Conservation (phyloP, 2,888 invertebrate genomes). For the Nycteola revayana region DNA sequence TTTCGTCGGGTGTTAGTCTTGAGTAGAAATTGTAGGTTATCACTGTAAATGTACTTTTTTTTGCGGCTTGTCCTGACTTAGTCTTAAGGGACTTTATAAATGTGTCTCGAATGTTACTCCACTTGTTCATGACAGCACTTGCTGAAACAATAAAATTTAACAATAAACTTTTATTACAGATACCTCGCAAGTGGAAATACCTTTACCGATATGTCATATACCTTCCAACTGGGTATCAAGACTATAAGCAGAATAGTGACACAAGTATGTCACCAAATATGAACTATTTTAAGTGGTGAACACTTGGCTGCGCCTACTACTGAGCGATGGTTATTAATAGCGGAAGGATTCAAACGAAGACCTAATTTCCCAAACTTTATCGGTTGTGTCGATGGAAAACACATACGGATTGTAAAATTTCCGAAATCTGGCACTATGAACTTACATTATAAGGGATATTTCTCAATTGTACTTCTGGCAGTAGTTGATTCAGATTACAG, state of each 20-base stretch:
- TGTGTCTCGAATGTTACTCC: slow-evolving; percentile 2
- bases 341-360: slow-evolving; percentile 2
- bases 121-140: slow-evolving; percentile 2
- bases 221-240: slow-evolving; percentile 4
- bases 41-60: slow-evolving; percentile 1
- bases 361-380: slow-evolving; percentile 5
- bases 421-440: slow-evolving; percentile 1
- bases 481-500: neutral
- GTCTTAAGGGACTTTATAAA: neutral
- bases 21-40: slow-evolving; percentile 2
- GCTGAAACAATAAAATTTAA: slow-evolving; percentile 5
- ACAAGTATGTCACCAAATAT: slow-evolving; percentile 4
- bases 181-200: slow-evolving; percentile 10
- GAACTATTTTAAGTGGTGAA: neutral
- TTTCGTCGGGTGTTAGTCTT: slow-evolving; percentile 12
- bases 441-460: slow-evolving; percentile 1
- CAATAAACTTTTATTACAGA: slow-evolving; percentile 4
- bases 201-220: slow-evolving; percentile 6
- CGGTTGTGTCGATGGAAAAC: slow-evolving; percentile 4
- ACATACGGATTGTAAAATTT: slow-evolving; percentile 5
- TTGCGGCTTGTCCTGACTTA: neutral
- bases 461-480: too few species aligned
- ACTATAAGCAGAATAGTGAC: slow-evolving; percentile 5
- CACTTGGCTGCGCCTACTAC: neutral
- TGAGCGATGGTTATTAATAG: neutral